Evolutionary conservation across 2,113 vertebrate species (phyloP), one percentile per base, ranked within the genome.

Genomic region (Cyanoramphus novaezelandiae): DNA sequence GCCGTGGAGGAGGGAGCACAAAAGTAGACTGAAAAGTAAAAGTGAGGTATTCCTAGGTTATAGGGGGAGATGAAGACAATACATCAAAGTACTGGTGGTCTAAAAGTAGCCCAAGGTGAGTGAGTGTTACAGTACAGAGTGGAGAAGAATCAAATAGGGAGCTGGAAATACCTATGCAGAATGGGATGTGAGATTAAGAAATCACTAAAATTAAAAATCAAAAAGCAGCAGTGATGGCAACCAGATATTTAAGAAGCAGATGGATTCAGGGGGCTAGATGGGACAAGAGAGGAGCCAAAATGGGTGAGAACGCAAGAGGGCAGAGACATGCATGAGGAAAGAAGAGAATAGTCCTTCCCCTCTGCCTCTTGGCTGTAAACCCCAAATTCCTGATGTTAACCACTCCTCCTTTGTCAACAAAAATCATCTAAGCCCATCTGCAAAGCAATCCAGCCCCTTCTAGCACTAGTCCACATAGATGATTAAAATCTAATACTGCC

Each of bases 401-500:
- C n/a, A 76, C n/a, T 62, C 86, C 62, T 86, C 69, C 7, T 1
- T 39, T 82, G 83, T 91, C 80, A 92, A 52, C 13, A 94, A 88
- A 83, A 81, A 94, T 84, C 47, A 71, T 55, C 65, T 68, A 82
- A 7, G 2, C 76, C 88, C 76, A 86, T 39, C 68, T 67, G 60
- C 64, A 92, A 88, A 93, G 55, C 1, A 10, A 44, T 67, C 69
- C 77, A 82, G 20, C 79, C 50, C 68, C 64, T 91, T 88, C 59
- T 67, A 93, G 53, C 43, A 49, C 33, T 53, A 47, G 50, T 69
- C 63, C 31, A 44, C 47, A 33, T 0, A 82, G 62, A 49, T 4
- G 4, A 91, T 82, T 89, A 89, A 88, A 93, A 92, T 71, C 44
- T 78, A 92, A 59, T 94, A 67, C 57, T 92, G 39, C 78, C 74